These are phyloP conservation scores for Acrobeloides nanus DNA, from an alignment of 2,888 invertebrate species.

Conservation along the genomic window DNA sequence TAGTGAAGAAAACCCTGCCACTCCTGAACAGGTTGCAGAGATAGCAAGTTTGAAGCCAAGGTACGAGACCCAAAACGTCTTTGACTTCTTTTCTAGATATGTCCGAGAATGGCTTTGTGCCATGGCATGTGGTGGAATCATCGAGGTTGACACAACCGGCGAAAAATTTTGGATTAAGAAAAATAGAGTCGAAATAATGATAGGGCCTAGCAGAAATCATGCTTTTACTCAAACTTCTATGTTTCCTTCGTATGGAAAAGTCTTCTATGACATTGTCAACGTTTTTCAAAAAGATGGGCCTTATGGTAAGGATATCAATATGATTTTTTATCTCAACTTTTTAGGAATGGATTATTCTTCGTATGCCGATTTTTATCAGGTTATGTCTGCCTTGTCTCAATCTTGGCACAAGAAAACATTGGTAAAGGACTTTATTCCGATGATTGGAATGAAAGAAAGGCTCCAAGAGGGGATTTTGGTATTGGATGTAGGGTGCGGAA, in stretches of 20 bases:
- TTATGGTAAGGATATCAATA: conserved; percentile 14
- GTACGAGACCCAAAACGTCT: conserved; percentile 11
- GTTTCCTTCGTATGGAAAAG: conserved; percentile 15
- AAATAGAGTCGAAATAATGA: conserved; percentile 16
- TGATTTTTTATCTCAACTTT: neutral
- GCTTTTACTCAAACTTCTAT: conserved; percentile 18
- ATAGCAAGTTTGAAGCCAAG: conserved; percentile 32
- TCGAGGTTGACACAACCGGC: conserved; percentile 27
- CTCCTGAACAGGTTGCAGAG: conserved; percentile 28
- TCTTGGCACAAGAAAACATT: conserved; percentile 32
- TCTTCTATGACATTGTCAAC: conserved; percentile 21
- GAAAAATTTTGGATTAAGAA: conserved; percentile 30
- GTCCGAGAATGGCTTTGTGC: conserved; percentile 31
- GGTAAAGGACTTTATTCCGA: conserved; percentile 30
- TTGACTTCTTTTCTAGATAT: conserved; percentile 22
- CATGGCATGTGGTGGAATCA: conserved; percentile 28
- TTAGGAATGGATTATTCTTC: conserved; percentile 29
- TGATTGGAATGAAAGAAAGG: conserved; percentile 17
- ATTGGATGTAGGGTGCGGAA: conserved; percentile 42
- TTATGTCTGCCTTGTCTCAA: conserved; percentile 27
- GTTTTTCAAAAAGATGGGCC: conserved; percentile 32
- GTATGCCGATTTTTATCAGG: conserved; percentile 28
- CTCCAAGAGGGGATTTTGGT: conserved; percentile 23
- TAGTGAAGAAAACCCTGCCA: conserved; percentile 20
- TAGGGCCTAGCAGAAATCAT: conserved; percentile 7